phyloP scores from a whole-genome alignment of 2,113 vertebrate genomes.

The Pithys albifrons region DNA sequence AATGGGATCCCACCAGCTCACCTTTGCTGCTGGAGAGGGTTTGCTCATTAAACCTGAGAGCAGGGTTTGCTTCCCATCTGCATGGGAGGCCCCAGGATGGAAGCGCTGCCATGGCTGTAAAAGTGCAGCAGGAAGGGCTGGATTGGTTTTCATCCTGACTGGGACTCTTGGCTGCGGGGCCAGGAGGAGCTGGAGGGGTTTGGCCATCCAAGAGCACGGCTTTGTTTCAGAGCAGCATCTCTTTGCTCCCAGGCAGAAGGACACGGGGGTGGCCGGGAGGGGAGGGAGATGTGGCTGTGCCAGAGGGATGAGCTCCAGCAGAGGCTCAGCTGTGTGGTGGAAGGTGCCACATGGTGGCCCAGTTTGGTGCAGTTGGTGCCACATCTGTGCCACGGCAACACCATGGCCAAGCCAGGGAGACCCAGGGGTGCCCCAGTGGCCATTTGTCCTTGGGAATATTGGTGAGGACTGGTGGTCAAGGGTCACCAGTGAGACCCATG shows the following conservation, averaged over 20 bases:
- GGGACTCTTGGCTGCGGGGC: not conserved
- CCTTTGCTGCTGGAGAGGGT: not conserved
- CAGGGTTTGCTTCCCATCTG: not conserved
- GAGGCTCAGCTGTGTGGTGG: not conserved
- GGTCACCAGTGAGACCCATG: not conserved
- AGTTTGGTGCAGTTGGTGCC: fast-evolving
- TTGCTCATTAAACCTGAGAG: not conserved
- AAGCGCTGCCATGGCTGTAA: not conserved
- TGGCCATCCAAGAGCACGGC: not conserved
- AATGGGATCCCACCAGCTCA: fast-evolving
- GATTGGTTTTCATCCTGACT: not conserved
- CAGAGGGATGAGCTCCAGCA: not conserved
- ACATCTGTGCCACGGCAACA: not conserved
- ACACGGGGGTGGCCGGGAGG: not conserved
- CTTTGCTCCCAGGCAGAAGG: not conserved
- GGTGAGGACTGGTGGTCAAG: fast-evolving
- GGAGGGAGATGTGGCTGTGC: fast-evolving
- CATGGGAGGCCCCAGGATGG: not conserved
- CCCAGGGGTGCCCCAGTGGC: fast-evolving
- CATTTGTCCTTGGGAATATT: fast-evolving
- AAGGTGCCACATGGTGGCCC: not conserved
- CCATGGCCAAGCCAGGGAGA: not conserved
- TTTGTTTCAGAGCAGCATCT: fast-evolving
- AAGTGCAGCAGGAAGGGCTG: not conserved
- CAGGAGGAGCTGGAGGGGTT: not conserved